Base-by-base conservation (phyloP, 2,797 vertebrate genomes). In the Alectoris magna region DNA sequence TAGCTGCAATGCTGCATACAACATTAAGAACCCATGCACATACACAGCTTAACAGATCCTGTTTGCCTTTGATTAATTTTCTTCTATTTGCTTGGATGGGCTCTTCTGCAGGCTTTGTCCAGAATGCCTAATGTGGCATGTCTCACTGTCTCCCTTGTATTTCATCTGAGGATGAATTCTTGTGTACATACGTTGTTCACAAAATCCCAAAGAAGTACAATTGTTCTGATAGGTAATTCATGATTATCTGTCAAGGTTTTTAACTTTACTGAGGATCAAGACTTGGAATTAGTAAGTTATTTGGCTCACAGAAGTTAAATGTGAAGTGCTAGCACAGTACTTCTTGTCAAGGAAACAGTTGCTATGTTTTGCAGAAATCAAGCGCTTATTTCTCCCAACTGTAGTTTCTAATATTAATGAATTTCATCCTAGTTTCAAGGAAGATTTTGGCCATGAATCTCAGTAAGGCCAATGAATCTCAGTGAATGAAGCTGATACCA, bases 311-410 rank as follows among this genome's bases (percentile, higher is more conserved):
- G 17, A 8, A 14, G 24, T 71, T 69, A 60, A 39, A 21, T 18
- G 18, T 81, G 51, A 94, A 91, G 55, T 51, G 58, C 44, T 75
- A 71, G 14, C 80, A 41, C n/a, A 6, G 5, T 24, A 26, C 7
- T 74, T 83, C 44, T 69, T 19, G 36, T 49, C 38, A 70, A 80
- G 27, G 22, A 88, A 90, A 41, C 27, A 75, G n/a, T 14, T 83
- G 34, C 7, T 72, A 21, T 66, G 41, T 72, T 92, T 81, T 82
- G 63, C 29, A 74, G 23, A 83, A 83, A 22, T 68, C 44, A 63
- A 87, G 93, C 91, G 22, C 36, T 94, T 79, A n/a, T 73, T 94
- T 79, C 22, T 81, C 12, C 16, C 36, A 76, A 48, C 9, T 48
- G 27, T 1, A 85, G 9, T 22, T 68, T 31, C 41, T 73, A 73